Evolutionary conservation across 2,888 invertebrate genomes (phyloP).

Genomic region (Coenonympha arcania): DNA sequence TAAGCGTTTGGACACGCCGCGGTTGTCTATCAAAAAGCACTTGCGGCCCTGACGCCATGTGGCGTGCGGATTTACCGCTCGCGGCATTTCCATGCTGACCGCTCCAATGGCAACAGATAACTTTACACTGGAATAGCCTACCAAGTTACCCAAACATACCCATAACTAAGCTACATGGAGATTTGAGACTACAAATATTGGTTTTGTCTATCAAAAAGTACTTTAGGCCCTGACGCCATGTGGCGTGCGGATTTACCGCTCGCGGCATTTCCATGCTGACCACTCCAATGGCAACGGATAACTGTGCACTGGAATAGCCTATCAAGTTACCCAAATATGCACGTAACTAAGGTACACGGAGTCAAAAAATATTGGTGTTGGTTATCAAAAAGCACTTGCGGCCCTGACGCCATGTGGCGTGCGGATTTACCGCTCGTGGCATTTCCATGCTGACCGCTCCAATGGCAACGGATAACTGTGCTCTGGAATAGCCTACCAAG

Average conservation of each 20-base stretch:
- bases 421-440: not conserved
- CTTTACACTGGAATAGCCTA: constrained; percentile 12
- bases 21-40: constrained; percentile 67
- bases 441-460: not conserved
- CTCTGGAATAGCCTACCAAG: not conserved
- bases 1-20: constrained; percentile 43
- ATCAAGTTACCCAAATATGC: too few species aligned
- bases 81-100: constrained; percentile 58
- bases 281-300: too few species aligned
- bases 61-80: constrained; percentile 56
- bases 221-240: not conserved
- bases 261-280: too few species aligned
- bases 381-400: not conserved
- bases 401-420: not conserved
- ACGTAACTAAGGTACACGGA: too few species aligned
- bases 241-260: too few species aligned
- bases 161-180: too few species aligned
- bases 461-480: not conserved
- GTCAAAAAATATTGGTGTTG: too few species aligned
- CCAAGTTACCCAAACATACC: not conserved
- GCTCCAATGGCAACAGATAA: constrained; percentile 32
- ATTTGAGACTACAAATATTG: too few species aligned
- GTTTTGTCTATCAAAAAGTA: not conserved
- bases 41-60: constrained; percentile 58
- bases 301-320: too few species aligned